Conservation (phyloP, 1,140 invertebrate genomes). For the Diuraphis noxia region DNA sequence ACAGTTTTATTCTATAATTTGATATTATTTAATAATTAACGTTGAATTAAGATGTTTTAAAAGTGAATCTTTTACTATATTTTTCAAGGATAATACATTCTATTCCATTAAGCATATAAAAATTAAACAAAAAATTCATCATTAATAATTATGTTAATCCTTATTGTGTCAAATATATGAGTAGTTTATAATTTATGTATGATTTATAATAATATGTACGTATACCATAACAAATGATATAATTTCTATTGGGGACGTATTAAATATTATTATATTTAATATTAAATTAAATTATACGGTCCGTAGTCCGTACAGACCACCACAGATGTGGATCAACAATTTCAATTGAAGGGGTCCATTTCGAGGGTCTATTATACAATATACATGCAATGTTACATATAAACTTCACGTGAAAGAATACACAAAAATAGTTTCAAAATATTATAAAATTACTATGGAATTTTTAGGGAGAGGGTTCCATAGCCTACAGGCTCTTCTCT, state of each 20-base stretch:
- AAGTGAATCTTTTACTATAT: neutral
- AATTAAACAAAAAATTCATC: neutral
- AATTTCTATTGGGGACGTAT: neutral
- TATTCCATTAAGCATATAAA: neutral
- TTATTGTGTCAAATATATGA: neutral
- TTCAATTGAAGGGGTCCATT: neutral
- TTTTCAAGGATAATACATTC: neutral
- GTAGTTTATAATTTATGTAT: neutral
- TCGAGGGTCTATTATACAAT: neutral
- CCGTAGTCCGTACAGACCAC: neutral
- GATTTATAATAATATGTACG: neutral
- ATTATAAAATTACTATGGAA: neutral
- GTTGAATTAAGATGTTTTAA: neutral
- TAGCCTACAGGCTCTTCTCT: neutral
- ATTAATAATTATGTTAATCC: neutral
- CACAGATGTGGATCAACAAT: neutral
- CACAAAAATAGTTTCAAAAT: neutral
- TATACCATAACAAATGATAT: neutral
- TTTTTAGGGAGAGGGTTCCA: neutral
- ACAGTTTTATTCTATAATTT: neutral
- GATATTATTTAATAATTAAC: neutral
- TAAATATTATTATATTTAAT: neutral
- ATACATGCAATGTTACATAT: neutral
- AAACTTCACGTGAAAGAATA: neutral
- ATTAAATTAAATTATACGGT: neutral